A percentile compares a stretch with the other conserved stretches of the same genome.
These are phyloP conservation scores for Tetropium fuscum DNA, from an alignment of 2,888 invertebrate species.

Conservation along the genomic window DNA sequence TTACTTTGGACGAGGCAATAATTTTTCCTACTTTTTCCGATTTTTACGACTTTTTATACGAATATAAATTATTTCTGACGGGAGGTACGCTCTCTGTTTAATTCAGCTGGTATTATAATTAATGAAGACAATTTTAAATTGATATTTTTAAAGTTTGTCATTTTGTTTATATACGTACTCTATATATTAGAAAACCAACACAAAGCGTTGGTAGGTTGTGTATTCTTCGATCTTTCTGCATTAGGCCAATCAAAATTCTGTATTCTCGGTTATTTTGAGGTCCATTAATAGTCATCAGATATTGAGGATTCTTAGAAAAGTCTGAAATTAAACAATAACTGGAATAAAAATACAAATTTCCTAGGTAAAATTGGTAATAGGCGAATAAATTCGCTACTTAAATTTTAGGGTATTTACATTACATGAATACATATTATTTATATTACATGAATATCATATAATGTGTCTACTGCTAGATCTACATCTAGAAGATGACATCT, in stretches of 20 bases:
- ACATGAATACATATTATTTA: no score
- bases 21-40: no score
- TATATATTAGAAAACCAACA: constrained; percentile 94
- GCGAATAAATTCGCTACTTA: no score
- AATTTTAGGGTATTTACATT: no score
- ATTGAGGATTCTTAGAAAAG: constrained; percentile 81
- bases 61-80: no score
- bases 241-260: constrained; percentile 90
- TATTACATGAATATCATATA: no score
- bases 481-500: no score
- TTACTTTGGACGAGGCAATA: no score
- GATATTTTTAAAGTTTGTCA: not conserved
- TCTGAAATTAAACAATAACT: constrained; percentile 20
- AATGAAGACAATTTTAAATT: not conserved
- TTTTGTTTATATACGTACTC: constrained; percentile 73
- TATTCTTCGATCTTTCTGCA: constrained; percentile 95
- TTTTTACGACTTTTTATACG: no score
- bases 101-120: not conserved
- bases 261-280: constrained; percentile 90
- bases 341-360: not conserved
- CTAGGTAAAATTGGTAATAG: no score
- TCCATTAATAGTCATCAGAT: constrained; percentile 79
- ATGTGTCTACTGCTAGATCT: no score
- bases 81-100: no score
- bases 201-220: constrained; percentile 93